Percentiles rank a stretch among this genome's conserved stretches.
These are phyloP conservation scores for Cotesia vestalis DNA, from an alignment of 1,140 invertebrate species.

Conservation along the genomic window DNA sequence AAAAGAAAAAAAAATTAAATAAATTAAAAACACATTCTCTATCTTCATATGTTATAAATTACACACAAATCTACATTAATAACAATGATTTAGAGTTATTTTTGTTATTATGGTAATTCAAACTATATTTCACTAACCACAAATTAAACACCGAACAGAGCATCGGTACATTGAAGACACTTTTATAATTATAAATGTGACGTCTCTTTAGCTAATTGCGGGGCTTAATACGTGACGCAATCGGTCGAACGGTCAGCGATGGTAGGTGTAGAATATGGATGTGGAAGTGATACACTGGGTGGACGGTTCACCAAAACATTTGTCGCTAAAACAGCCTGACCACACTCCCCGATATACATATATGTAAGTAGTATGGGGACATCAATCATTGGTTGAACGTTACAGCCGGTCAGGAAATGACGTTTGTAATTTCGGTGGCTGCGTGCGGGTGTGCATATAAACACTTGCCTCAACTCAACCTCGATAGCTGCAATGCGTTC, in stretches of 20 bases:
- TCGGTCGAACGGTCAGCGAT: no score
- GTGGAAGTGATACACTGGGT: not conserved
- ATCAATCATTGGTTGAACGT: constrained; percentile 25
- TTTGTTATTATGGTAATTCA: no score
- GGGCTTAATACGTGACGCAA: constrained; percentile 14
- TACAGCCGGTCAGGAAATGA: constrained; percentile 27
- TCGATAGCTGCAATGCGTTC: not conserved
- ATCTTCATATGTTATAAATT: no score
- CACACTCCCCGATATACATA: not conserved
- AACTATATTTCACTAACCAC: no score
- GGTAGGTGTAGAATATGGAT: no score
- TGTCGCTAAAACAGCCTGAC: constrained; percentile 19
- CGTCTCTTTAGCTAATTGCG: no score
- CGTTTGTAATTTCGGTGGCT: constrained; percentile 25
- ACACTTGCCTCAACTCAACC: not conserved
- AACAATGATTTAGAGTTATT: no score
- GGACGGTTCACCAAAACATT: constrained; percentile 20
- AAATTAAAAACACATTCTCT: not conserved
- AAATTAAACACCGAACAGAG: no score
- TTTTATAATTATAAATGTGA: not conserved
- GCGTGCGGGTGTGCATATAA: constrained; percentile 24
- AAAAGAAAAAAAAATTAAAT: not conserved
- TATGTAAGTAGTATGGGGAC: not conserved
- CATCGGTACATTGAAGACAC: no score
- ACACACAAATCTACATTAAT: no score